Conservation (phyloP, 2,888 invertebrate genomes). For the Drosophila nr. perissopoda region DNA sequence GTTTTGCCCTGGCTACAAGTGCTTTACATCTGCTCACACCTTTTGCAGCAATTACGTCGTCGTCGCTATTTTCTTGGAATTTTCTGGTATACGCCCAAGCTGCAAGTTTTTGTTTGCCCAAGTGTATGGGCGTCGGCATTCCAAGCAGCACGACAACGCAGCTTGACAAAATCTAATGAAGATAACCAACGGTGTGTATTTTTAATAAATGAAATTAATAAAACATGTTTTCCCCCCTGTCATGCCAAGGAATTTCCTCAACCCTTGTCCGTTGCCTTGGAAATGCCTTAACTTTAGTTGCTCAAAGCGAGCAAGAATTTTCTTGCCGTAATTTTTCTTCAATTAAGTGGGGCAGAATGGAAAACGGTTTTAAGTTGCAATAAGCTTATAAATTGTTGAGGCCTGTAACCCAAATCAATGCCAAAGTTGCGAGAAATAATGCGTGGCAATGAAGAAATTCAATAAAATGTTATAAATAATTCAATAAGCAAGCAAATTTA, state of each 20-base stretch:
- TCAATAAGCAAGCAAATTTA: constrained; percentile 72
- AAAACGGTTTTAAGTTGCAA: constrained; percentile 38
- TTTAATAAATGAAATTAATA: constrained; percentile 82
- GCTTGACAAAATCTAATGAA: constrained; percentile 61
- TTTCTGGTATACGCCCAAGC: constrained; percentile 29
- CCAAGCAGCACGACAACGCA: constrained; percentile 12
- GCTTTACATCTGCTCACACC: constrained; percentile 8
- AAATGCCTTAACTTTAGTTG: constrained; percentile 17
- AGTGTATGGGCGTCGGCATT: constrained; percentile 24
- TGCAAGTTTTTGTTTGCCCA: constrained; percentile 32
- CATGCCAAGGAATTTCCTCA: constrained; percentile 12
- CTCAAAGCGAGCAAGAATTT: constrained; percentile 19
- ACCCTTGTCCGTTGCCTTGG: constrained; percentile 7
- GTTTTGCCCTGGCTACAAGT: background rate
- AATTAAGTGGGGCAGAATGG: constrained; percentile 50
- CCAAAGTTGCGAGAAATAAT: constrained; percentile 52
- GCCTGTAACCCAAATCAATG: constrained; percentile 65
- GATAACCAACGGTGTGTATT: constrained; percentile 68
- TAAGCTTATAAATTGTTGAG: constrained; percentile 32
- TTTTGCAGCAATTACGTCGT: constrained; percentile 11
- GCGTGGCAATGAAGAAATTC: constrained; percentile 66
- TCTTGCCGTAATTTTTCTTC: constrained; percentile 52
- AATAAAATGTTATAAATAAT: constrained; percentile 77
- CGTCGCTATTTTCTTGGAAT: constrained; percentile 44
- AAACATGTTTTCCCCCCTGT: constrained; percentile 60